A percentile compares a stretch with the other conserved stretches of the same genome.
These are phyloP conservation scores for Falco punctatus DNA, from an alignment of 2,113 vertebrate genomes.

Conservation along the genomic window DNA sequence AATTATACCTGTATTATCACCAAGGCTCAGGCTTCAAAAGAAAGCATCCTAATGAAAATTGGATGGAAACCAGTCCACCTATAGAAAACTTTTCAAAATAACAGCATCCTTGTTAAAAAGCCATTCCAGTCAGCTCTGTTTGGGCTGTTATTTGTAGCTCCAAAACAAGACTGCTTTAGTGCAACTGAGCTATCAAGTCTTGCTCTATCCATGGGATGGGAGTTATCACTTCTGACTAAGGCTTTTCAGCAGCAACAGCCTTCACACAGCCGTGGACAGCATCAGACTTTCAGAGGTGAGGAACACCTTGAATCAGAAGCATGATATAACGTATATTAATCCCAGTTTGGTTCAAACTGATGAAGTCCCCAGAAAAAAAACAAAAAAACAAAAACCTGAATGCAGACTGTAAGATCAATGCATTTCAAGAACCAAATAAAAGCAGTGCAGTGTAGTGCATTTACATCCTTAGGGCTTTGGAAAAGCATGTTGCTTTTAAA, in stretches of 20 bases:
- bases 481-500: conserved; percentile 4
- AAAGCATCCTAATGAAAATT: not conserved
- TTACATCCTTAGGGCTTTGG: not conserved
- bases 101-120: not conserved
- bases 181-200: not conserved
- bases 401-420: not conserved
- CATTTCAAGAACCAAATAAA: not conserved
- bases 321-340: not conserved
- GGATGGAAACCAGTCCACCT: not conserved
- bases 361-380: not conserved
- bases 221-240: not conserved
- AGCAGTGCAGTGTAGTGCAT: not conserved
- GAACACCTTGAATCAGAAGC: not conserved
- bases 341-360: not conserved
- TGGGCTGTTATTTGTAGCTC: accelerated
- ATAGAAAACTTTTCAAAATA: not conserved
- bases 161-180: not conserved
- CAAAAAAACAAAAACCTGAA: not conserved
- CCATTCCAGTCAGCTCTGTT: not conserved
- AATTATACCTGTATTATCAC: not conserved
- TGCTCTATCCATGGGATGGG: not conserved
- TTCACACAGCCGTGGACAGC: not conserved
- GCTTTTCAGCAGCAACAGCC: not conserved
- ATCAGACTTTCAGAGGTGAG: not conserved
- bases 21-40: not conserved